phyloP scores from a whole-genome alignment of 2,113 vertebrate genomes.

The Rallus limicola region DNA sequence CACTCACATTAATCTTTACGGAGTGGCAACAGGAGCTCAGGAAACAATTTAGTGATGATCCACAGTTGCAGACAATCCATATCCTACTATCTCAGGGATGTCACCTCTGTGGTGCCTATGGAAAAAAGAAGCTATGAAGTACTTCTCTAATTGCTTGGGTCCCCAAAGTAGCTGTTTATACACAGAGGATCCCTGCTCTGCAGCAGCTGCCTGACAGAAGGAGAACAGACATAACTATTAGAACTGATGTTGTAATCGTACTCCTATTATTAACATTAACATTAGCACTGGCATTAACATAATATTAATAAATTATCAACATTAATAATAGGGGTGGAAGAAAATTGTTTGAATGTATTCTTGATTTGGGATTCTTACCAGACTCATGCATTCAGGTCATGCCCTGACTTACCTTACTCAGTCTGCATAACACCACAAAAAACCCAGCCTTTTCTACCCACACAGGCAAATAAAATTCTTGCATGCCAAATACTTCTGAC shows the following conservation, averaged over 20 bases:
- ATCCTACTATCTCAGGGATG: neutral
- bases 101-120: neutral
- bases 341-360: neutral
- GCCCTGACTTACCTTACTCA: neutral
- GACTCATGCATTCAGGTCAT: neutral
- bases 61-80: neutral
- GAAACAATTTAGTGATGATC: neutral
- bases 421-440: neutral
- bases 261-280: neutral
- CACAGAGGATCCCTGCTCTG: neutral
- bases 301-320: neutral
- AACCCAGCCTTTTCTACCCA: neutral
- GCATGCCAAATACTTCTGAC: neutral
- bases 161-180: neutral
- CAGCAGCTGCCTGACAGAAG: conserved; percentile 12
- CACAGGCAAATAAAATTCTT: neutral
- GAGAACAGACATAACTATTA: neutral
- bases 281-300: neutral
- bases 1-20: neutral
- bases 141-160: neutral
- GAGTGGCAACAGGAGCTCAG: neutral
- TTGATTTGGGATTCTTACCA: neutral
- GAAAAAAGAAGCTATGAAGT: neutral
- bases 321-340: neutral
- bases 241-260: neutral